phyloP scores from a whole-genome alignment of 2,888 invertebrate species.

The Clivina fossor region DNA sequence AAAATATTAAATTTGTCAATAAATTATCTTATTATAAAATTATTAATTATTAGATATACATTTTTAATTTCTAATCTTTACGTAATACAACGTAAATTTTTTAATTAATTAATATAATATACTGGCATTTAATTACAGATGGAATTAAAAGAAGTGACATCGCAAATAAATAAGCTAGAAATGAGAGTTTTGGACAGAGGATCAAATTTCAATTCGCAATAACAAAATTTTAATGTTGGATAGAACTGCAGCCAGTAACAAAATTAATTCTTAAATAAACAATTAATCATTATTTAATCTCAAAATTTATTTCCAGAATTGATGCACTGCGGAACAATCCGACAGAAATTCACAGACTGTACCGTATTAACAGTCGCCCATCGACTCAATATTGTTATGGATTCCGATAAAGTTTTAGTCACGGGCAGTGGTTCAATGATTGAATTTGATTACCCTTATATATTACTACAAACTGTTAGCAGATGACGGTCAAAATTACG shows the following conservation, averaged over 20 bases:
- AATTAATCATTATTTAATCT: neutral
- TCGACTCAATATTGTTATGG: conserved; percentile 89
- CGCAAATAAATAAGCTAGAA: conserved; percentile 63
- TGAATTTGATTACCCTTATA: conserved; percentile 76
- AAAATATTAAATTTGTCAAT: too few species aligned
- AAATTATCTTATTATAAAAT: too few species aligned
- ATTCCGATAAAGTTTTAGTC: conserved; percentile 84
- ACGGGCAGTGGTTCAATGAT: conserved; percentile 79
- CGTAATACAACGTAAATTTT: too few species aligned
- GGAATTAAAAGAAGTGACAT: conserved; percentile 69
- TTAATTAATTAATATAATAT: too few species aligned
- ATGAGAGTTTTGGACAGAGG: conserved; percentile 76
- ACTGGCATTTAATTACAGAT: conserved; percentile 57
- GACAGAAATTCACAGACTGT: conserved; percentile 76
- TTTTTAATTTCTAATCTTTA: too few species aligned
- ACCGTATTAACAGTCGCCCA: conserved; percentile 92
- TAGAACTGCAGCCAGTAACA: conserved; percentile 92
- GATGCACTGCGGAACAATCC: conserved; percentile 80
- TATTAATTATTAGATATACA: too few species aligned
- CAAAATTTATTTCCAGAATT: conserved; percentile 58
- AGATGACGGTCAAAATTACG: conserved; percentile 52
- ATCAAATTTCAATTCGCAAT: conserved; percentile 77
- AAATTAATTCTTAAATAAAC: conserved; percentile 47
- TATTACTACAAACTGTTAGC: conserved; percentile 60
- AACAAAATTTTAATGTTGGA: conserved; percentile 85